Conservation (phyloP, 2,888 invertebrate species). For the Xiphydria camelus region DNA sequence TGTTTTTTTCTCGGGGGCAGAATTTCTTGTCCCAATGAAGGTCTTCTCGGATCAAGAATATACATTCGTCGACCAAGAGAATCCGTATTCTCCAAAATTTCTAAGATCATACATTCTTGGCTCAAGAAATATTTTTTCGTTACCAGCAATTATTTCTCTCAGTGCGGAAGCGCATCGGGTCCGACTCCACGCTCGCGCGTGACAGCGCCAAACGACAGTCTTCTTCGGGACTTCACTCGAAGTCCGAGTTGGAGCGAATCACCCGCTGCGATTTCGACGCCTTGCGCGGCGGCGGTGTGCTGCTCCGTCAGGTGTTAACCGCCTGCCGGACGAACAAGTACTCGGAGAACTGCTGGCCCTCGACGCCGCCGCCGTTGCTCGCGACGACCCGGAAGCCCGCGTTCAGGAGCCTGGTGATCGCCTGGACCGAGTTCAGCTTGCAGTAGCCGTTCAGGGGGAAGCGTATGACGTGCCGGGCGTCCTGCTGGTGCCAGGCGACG, state of each 20-base stretch:
- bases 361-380: slow-evolving; percentile 84
- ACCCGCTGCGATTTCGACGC: not conserved
- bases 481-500: slow-evolving; percentile 80
- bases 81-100: no score
- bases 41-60: no score
- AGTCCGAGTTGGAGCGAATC: slow-evolving; percentile 18
- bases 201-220: no score
- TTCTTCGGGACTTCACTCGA: slow-evolving; percentile 31
- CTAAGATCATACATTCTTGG: no score
- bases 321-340: slow-evolving; percentile 75
- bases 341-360: slow-evolving; percentile 88
- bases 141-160: no score
- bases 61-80: no score
- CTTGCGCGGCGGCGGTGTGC: not conserved
- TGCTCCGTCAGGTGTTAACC: slow-evolving; percentile 51
- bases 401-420: slow-evolving; percentile 78
- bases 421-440: slow-evolving; percentile 87
- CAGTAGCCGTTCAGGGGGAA: slow-evolving; percentile 88
- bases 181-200: no score
- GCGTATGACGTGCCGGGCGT: slow-evolving; percentile 79
- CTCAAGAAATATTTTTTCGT: no score
- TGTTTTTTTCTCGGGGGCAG: no score
- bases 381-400: slow-evolving; percentile 78
- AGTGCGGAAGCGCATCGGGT: no score
- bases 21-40: no score